Evolutionary conservation across 2,113 vertebrate genomes (phyloP), one percentile per base, ranked within the genome.

Genomic region (Nothoprocta perdicaria): DNA sequence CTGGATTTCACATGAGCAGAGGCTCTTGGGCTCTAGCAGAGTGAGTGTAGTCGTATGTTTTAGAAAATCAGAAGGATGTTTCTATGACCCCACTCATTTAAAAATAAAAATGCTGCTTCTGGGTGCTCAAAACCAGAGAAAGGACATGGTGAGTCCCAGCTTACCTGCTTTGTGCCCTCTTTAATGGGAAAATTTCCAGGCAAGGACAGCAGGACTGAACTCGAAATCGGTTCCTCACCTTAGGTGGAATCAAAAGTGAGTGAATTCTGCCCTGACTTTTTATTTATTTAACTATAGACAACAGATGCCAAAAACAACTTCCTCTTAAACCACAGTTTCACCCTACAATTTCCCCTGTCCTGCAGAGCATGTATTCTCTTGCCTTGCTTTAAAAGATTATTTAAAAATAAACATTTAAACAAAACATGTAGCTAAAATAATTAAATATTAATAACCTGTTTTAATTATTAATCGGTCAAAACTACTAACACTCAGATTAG

Each of bases 191-290:
- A 61, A 40, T 22, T 65, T 80, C 78, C 35, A 2, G 80, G 86
- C 88, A 93, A 90, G 80, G 77, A 93, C 83, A 86, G 66, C 38
- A 86, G 77, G 78, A 92, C 83, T 90, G 27, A 52, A 86, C 40
- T 90, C 86, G 77, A 86, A 93, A 95, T 78, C 61, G 33, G n/a
- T 89, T 89, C 76, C 76, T 94, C 65, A 65, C 73, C 57, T 92
- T 68, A 73, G 92, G 61, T 58, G 53, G 14, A 93, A 86, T 93
- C 66, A 88, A 80, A 91, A 94, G 89, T 81, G 76, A 72, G 33
- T 89, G 69, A 12, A 68, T 7, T 90, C 85, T 93, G 89, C 55
- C 68, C 92, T 94, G 78, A 88, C 60, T 78, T 80, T 62, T 90
- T 92, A 62, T 90, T 88, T 89, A 58, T 90, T 65, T 94, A 55